Conservation (phyloP, 1,140 invertebrate genomes). For the Aricia agestis region DNA sequence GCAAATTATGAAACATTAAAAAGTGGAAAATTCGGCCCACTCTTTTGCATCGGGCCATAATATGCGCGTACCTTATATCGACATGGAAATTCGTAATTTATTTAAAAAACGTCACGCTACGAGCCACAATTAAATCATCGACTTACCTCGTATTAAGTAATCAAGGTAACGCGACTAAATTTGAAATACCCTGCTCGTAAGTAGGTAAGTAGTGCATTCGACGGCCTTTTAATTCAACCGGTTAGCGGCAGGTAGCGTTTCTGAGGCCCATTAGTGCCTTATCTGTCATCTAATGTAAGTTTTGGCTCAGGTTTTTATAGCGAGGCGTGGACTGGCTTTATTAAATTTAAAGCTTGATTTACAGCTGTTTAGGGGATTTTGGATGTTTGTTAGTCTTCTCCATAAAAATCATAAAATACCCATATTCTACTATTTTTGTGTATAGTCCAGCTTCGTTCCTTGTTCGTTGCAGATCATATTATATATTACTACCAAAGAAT, state of each 20-base stretch:
- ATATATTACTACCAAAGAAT: too few species aligned
- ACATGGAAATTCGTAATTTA: neutral
- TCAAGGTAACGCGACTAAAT: neutral
- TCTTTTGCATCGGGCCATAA: neutral
- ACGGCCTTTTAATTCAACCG: neutral
- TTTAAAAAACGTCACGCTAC: neutral
- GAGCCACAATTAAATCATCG: neutral
- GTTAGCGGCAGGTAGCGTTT: neutral
- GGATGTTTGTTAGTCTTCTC: too few species aligned
- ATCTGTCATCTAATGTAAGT: neutral
- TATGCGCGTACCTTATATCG: neutral
- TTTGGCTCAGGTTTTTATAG: neutral
- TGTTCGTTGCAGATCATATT: too few species aligned
- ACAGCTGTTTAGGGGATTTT: neutral
- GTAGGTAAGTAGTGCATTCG: neutral
- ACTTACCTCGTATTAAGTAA: neutral
- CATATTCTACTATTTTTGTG: too few species aligned
- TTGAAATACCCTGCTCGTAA: neutral
- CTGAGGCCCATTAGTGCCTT: neutral
- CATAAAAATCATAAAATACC: too few species aligned
- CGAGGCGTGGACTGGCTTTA: neutral
- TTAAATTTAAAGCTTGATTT: conserved; percentile 4
- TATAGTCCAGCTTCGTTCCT: too few species aligned
- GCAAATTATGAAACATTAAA: too few species aligned
- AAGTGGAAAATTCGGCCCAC: neutral